Evolutionary conservation across 2,888 invertebrate genomes (phyloP).

Genomic region (Pandemis heparana): DNA sequence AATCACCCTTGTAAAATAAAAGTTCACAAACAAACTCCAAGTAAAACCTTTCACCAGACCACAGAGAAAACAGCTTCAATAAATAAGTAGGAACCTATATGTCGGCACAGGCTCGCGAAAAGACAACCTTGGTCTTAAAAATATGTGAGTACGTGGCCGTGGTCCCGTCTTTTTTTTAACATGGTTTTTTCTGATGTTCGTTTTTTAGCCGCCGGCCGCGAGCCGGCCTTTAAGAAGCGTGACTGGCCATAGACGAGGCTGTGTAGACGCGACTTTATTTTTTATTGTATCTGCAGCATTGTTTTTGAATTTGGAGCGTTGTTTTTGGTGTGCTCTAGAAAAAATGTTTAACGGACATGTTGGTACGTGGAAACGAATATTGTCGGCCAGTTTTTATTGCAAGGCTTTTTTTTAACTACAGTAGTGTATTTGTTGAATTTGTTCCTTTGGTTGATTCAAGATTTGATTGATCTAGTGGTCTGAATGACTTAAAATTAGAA

Average conservation of each 20-base stretch:
- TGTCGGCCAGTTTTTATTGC: neutral
- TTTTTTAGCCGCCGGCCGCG: slow-evolving; percentile 44
- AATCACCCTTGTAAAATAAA: neutral
- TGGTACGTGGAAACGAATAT: neutral
- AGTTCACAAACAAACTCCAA: neutral
- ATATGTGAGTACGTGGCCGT: slow-evolving; percentile 58
- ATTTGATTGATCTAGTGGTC: too few relatives aligned
- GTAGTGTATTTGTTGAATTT: too few relatives aligned
- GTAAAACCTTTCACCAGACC: neutral
- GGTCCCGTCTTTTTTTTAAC: slow-evolving; percentile 47
- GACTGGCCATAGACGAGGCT: slow-evolving; percentile 38
- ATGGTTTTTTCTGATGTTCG: slow-evolving; percentile 47
- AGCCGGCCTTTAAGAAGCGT: slow-evolving; percentile 45
- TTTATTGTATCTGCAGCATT: slow-evolving; percentile 8
- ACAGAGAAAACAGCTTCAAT: slow-evolving; percentile 27
- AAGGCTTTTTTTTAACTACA: too few relatives aligned
- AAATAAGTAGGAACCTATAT: slow-evolving; percentile 39
- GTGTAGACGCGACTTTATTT: slow-evolving; percentile 36
- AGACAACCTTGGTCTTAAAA: slow-evolving; percentile 66
- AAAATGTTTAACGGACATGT: slow-evolving; percentile 3
- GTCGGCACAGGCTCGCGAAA: slow-evolving; percentile 57
- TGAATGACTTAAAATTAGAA: too few relatives aligned
- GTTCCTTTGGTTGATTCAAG: too few relatives aligned
- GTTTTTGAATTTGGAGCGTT: slow-evolving; percentile 12
- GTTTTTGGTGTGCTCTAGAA: neutral